phyloP scores from a whole-genome alignment of 2,888 invertebrate genomes.

The Tridacna gigas region DNA sequence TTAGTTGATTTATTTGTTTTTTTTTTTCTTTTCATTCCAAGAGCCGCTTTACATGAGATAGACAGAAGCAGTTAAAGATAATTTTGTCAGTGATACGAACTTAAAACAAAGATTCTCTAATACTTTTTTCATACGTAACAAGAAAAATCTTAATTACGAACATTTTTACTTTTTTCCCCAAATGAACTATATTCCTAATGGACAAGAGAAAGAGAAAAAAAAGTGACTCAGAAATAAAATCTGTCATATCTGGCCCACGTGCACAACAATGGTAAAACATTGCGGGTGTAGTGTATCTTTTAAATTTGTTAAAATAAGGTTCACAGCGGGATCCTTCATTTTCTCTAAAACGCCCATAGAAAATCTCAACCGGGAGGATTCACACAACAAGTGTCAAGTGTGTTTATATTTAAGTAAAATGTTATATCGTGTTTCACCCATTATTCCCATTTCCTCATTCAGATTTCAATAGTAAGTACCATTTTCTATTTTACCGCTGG shows the following conservation, averaged over 20 bases:
- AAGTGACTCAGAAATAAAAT: not conserved
- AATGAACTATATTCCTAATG: no score
- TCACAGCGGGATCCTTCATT: conserved; percentile 38
- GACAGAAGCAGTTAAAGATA: no score
- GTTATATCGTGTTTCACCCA: conserved; percentile 51
- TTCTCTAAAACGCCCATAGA: conserved; percentile 14
- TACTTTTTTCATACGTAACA: no score
- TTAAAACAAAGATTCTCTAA: no score
- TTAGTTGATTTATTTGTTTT: no score
- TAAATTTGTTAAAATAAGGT: conserved; percentile 57
- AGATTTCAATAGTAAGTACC: conserved; percentile 40
- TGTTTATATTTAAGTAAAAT: conserved; percentile 58
- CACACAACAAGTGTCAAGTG: conserved; percentile 47
- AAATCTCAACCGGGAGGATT: conserved; percentile 39
- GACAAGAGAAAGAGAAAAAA: no score
- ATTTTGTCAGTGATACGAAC: no score
- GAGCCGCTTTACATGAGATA: no score
- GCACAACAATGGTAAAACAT: conserved; percentile 39
- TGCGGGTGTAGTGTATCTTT: conserved; percentile 35
- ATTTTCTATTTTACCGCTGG: conserved; percentile 2
- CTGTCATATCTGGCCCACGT: conserved; percentile 50
- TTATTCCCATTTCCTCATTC: conserved; percentile 53
- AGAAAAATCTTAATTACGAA: no score
- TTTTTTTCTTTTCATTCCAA: no score
- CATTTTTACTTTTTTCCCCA: no score